Percentiles rank a stretch among this genome's conserved stretches.
Evolutionary conservation across 2,888 invertebrate species (phyloP).

Genomic region (Nineta flava): DNA sequence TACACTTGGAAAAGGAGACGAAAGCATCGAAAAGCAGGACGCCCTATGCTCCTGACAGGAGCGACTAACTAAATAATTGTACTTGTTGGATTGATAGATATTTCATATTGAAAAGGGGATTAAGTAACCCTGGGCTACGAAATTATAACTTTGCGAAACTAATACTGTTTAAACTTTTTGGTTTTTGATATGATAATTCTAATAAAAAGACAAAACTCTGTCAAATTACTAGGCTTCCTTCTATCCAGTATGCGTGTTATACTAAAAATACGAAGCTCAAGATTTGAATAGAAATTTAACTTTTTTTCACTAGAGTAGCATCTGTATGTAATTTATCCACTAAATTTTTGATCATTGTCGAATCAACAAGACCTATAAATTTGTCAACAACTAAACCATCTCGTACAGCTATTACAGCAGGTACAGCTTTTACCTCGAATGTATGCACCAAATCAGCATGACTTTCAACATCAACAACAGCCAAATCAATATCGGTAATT

Average conservation of each 20-base stretch:
- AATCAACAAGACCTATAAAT: conserved; percentile 73
- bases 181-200: too few relatives aligned
- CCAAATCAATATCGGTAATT: conserved; percentile 55
- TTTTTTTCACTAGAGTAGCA: neutral
- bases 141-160: too few relatives aligned
- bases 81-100: too few relatives aligned
- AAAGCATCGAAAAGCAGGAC: too few relatives aligned
- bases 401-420: conserved; percentile 64
- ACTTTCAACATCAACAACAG: conserved; percentile 66
- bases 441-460: conserved; percentile 71
- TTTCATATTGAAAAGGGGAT: too few relatives aligned
- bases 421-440: conserved; percentile 69
- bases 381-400: conserved; percentile 74
- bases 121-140: too few relatives aligned
- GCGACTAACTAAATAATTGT: too few relatives aligned
- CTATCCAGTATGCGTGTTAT: neutral
- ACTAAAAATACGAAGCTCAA: neutral
- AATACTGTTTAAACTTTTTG: too few relatives aligned
- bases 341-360: conserved; percentile 61
- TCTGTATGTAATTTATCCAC: conserved; percentile 39
- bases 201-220: too few relatives aligned
- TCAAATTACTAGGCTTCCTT: too few relatives aligned
- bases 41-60: too few relatives aligned
- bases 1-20: too few relatives aligned
- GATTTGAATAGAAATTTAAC: neutral